Conservation (phyloP, 2,113 vertebrate genomes). For the Barnardius zonarius region DNA sequence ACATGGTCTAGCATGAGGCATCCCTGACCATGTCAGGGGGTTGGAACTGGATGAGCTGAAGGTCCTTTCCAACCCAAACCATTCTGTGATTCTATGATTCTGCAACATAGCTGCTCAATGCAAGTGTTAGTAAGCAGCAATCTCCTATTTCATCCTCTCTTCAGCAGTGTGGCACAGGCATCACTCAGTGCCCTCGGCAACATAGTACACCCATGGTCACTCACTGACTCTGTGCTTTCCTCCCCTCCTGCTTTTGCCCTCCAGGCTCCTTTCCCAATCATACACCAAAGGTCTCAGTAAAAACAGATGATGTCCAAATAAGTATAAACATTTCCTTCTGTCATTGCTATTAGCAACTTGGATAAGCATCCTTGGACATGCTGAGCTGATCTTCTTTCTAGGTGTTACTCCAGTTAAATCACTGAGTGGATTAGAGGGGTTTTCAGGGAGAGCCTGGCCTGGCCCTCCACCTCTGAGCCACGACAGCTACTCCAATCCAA, state of each 20-base stretch:
- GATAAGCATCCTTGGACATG: background rate
- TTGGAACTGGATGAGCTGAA: background rate
- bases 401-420: background rate
- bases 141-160: background rate
- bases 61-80: background rate
- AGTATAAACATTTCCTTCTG: background rate
- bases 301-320: background rate
- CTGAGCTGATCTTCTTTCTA: background rate
- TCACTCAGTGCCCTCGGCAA: background rate
- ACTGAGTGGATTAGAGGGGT: background rate
- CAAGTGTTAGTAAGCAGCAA: background rate
- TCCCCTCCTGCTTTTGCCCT: background rate
- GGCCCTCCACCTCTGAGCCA: background rate
- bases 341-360: background rate
- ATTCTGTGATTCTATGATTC: background rate
- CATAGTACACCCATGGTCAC: background rate
- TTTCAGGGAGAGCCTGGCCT: background rate
- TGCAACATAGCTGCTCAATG: background rate
- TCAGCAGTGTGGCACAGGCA: background rate
- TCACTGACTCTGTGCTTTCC: background rate
- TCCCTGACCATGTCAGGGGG: background rate
- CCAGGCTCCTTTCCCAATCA: background rate
- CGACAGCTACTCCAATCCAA: background rate
- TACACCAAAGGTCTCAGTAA: background rate
- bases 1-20: background rate